Evolutionary conservation across 2,888 invertebrate species (phyloP).

Genomic region (Eurytoma adleriae): DNA sequence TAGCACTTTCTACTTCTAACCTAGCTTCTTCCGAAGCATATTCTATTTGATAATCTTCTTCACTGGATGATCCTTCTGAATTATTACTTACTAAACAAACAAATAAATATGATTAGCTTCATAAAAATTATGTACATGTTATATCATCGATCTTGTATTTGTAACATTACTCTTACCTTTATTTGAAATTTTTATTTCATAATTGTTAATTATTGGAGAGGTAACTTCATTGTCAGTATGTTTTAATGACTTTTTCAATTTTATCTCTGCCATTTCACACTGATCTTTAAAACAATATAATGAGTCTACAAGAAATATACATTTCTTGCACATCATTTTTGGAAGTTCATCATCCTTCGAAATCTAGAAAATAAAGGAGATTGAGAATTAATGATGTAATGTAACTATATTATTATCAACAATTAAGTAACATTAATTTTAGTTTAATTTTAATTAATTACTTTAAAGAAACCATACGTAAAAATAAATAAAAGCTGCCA

Average conservation of each 20-base stretch:
- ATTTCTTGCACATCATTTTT: constrained; percentile 62
- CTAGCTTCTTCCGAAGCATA: constrained; percentile 62
- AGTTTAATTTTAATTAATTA: no score
- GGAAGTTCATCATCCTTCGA: constrained; percentile 58
- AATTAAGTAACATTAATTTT: neutral
- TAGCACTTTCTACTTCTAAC: constrained; percentile 59
- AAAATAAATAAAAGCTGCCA: neutral
- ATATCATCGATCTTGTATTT: neutral
- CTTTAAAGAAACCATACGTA: neutral
- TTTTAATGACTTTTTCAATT: constrained; percentile 48
- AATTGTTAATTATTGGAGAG: neutral
- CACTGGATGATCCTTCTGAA: constrained; percentile 46
- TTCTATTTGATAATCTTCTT: constrained; percentile 60
- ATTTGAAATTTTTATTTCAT: constrained; percentile 24
- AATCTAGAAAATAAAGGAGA: constrained; percentile 55
- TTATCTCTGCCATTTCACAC: constrained; percentile 58
- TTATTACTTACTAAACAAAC: constrained; percentile 11
- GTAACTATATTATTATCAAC: neutral
- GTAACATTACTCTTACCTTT: constrained; percentile 22
- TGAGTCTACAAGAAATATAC: constrained; percentile 61
- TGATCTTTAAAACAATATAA: constrained; percentile 62
- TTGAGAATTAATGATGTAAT: no score
- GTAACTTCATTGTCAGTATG: neutral
- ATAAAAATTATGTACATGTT: no score
- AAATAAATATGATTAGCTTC: neutral